Conservation (phyloP, 2,797 vertebrate species). For the Chelidonichthys spinosus region DNA sequence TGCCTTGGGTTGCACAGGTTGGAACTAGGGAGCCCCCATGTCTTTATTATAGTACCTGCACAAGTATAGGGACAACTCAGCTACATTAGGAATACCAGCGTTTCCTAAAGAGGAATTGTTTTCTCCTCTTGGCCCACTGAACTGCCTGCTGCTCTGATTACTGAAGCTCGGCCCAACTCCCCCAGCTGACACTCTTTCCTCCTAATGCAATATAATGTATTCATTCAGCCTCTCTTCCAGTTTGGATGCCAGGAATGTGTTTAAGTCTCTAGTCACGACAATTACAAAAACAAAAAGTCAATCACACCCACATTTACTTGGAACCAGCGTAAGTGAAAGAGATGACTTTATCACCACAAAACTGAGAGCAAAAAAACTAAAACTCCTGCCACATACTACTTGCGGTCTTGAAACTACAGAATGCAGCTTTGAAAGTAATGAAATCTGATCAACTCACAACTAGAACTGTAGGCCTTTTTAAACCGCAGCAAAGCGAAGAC, state of each 20-base stretch:
- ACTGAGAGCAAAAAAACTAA: constrained; percentile 15
- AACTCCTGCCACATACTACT: neutral
- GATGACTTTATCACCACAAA: constrained; percentile 23
- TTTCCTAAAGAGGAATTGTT: constrained; percentile 2
- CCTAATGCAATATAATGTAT: constrained; percentile 39
- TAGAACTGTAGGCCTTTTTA: neutral
- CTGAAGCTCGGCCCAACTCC: constrained; percentile 18
- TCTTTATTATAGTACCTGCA: neutral
- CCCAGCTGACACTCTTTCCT: constrained; percentile 23
- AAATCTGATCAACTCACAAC: constrained; percentile 22
- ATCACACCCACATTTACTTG: constrained; percentile 28
- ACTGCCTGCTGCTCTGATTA: constrained; percentile 9
- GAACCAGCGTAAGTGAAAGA: constrained; percentile 31
- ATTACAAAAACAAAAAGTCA: constrained; percentile 28
- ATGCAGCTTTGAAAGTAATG: constrained; percentile 26
- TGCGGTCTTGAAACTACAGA: constrained; percentile 18
- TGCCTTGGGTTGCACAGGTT: neutral
- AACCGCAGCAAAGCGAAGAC: neutral
- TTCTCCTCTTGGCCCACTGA: constrained; percentile 8
- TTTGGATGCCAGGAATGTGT: constrained; percentile 30
- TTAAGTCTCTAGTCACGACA: constrained; percentile 23
- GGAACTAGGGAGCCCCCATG: neutral
- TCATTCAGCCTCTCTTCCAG: constrained; percentile 26
- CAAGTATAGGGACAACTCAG: neutral
- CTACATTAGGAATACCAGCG: neutral